These are phyloP conservation scores for Catajapyx aquilonaris DNA, from an alignment of 1,140 invertebrate species.

Conservation along the genomic window DNA sequence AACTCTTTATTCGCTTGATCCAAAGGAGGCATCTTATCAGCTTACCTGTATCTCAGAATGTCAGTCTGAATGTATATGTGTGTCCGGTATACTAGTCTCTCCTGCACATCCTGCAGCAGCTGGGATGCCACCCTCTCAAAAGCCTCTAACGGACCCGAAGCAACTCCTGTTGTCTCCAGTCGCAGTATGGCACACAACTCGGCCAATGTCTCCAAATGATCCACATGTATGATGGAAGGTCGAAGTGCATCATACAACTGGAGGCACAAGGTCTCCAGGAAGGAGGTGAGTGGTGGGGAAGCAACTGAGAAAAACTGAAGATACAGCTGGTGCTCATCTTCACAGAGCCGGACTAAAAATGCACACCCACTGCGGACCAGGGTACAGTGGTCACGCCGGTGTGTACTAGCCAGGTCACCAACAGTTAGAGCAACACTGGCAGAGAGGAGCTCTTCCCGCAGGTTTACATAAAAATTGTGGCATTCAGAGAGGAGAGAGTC, in stretches of 20 bases:
- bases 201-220: constrained; percentile 90
- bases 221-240: constrained; percentile 91
- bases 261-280: constrained; percentile 64
- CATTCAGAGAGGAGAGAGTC: constrained; percentile 53
- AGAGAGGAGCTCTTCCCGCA: constrained; percentile 47
- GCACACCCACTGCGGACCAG: constrained; percentile 70
- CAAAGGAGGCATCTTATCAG: too few species aligned
- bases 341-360: constrained; percentile 71
- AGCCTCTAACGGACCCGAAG: constrained; percentile 41
- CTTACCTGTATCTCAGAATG: constrained; percentile 67
- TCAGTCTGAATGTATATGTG: constrained; percentile 86
- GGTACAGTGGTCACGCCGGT: constrained; percentile 67
- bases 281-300: constrained; percentile 42
- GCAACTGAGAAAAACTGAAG: constrained; percentile 63
- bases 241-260: constrained; percentile 79
- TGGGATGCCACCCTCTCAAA: constrained; percentile 69
- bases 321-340: constrained; percentile 78
- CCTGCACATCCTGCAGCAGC: constrained; percentile 87
- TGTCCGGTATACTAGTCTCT: constrained; percentile 84
- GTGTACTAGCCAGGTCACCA: constrained; percentile 38
- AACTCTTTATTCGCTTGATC: too few species aligned
- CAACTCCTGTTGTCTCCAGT: constrained; percentile 82
- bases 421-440: constrained; percentile 57
- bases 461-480: constrained; percentile 63
- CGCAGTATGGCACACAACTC: constrained; percentile 88